Evolutionary conservation across 2,797 vertebrate species (phyloP).

Genomic region (Jordanella pulchra): DNA sequence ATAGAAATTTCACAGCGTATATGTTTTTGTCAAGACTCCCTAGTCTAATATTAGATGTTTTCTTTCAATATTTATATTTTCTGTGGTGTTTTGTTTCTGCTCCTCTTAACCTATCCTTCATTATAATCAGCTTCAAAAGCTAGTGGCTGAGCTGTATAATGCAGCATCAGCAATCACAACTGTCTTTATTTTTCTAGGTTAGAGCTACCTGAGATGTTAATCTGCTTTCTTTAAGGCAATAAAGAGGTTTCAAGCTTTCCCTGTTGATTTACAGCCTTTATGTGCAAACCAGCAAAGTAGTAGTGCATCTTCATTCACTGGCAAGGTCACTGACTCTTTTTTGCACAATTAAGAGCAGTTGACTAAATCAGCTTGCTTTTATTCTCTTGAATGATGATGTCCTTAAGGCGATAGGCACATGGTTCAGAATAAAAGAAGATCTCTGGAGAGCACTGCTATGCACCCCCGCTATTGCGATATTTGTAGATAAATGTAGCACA

Average conservation of each 20-base stretch:
- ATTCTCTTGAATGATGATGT: neutral
- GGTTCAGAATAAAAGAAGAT: neutral
- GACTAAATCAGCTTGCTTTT: neutral
- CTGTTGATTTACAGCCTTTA: neutral
- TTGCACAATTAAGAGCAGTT: neutral
- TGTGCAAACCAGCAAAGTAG: neutral
- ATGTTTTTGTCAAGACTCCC: neutral
- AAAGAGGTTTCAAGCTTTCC: neutral
- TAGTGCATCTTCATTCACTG: neutral
- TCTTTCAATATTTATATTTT: neutral
- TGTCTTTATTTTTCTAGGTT: neutral
- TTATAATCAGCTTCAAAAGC: neutral
- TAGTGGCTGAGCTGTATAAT: neutral
- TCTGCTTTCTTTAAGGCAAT: neutral
- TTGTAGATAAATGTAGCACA: neutral
- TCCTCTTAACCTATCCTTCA: neutral
- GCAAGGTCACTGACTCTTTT: neutral
- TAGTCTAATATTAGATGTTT: neutral
- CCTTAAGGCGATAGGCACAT: neutral
- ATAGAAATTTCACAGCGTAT: neutral
- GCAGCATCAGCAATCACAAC: constrained; percentile 8
- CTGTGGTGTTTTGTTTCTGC: neutral
- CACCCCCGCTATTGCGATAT: neutral
- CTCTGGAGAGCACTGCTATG: neutral
- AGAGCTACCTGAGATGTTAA: neutral